Evolutionary conservation across 2,113 vertebrate genomes (phyloP), one percentile per base, ranked within the genome.

Genomic region (Dasyornis broadbenti): DNA sequence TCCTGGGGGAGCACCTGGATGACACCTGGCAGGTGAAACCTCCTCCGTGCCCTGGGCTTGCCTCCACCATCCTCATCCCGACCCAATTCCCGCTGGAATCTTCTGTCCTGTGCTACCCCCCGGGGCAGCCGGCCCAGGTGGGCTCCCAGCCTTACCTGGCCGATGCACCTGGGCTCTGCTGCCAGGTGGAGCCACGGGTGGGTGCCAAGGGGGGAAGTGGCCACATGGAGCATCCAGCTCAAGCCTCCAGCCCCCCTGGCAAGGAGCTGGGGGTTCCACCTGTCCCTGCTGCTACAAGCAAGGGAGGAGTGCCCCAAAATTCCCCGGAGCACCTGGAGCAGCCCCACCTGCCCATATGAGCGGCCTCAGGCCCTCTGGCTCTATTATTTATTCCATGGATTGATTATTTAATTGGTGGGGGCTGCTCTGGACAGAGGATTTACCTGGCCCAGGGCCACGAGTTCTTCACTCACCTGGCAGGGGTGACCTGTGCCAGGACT

Each of bases 101-200:
- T 1, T 97, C 99, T 0, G 98, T 99, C 30, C 97, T 99, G 13
- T 99, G 99, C 97, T 99, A 99, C 68, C 96, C 99, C 95, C 52
- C 97, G 0, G 97, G 97, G 80, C 97, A 93, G 63, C 40, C 95
- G 1, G 84, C 95, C 20, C 97, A 97, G 4, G 50, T 98, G 79
- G 98, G 98, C 24, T 94, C 77, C 86, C 97, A 96, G 8, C 97
- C 98, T 33, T 98, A 98, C 89, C 98, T 98, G 97, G 98, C 98
- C 96, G 97, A 98, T 59, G 97, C 98, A 2, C 96, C 99, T 6
- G 97, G 99, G 95, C 97, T 99, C 27, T 99, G 97, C 95, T 99
- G 99, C 95, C 99, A 99, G 91, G 97, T 99, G 69, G 98, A 98
- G 89, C 97, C 97, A 30, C 80, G 97, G 84, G 97, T 98, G 14